Percentiles rank a stretch among this genome's conserved stretches.
Evolutionary conservation across 1,140 invertebrate genomes (phyloP).

Genomic region (Drosophila lowei): DNA sequence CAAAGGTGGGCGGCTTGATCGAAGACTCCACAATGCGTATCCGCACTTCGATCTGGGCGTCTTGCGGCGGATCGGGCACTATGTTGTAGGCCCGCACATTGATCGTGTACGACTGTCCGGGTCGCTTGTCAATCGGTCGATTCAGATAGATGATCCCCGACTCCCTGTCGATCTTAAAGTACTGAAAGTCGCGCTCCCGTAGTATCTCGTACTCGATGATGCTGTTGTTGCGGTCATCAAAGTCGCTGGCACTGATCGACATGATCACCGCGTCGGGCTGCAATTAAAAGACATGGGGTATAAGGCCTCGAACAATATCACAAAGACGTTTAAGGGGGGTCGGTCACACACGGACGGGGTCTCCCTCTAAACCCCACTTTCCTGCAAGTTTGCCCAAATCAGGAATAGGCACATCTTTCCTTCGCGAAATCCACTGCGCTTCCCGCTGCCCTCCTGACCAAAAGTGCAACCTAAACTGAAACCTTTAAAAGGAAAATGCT

Average conservation of each 20-base stretch:
- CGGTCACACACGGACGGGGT: no score
- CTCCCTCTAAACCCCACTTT: conserved; percentile 31
- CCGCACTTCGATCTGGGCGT: conserved; percentile 88
- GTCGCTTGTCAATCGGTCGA: conserved; percentile 85
- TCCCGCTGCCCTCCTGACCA: conserved; percentile 9
- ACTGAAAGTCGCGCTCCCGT: conserved; percentile 86
- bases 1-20: conserved; percentile 92
- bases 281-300: conserved; percentile 42
- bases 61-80: conserved; percentile 85
- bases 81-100: conserved; percentile 90
- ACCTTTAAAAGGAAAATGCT: conserved; percentile 10
- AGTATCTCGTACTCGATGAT: conserved; percentile 88
- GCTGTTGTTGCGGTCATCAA: conserved; percentile 93
- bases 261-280: conserved; percentile 88
- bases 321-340: not conserved
- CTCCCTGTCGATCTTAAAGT: conserved; percentile 90
- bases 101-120: conserved; percentile 88
- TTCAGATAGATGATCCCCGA: conserved; percentile 91
- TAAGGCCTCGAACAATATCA: conserved; percentile 25
- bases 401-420: conserved; percentile 44
- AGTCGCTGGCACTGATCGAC: conserved; percentile 94
- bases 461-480: conserved; percentile 34
- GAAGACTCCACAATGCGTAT: conserved; percentile 94
- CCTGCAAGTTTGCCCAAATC: conserved; percentile 52
- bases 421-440: not conserved